Conservation (phyloP, 1,140 invertebrate genomes). For the Lysiphlebus fabarum region DNA sequence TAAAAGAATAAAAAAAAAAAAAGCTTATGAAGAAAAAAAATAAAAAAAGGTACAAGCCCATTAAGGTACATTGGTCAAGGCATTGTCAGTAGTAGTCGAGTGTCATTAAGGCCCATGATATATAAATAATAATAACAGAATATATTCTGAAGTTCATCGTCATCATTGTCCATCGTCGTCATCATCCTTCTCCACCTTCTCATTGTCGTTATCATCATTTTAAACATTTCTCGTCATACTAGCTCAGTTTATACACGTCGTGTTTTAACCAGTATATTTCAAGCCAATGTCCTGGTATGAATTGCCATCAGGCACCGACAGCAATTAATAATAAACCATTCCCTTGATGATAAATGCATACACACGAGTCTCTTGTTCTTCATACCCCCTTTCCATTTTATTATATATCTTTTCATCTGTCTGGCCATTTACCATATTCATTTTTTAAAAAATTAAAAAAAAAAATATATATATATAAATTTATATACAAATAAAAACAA, state of each 20-base stretch:
- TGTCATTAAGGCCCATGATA: conserved; percentile 5
- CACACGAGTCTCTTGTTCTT: no score
- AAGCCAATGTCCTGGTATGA: neutral
- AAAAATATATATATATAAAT: neutral
- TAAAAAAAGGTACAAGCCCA: neutral
- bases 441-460: conserved; percentile 7
- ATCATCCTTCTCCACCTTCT: no score
- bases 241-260: conserved; percentile 5
- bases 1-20: neutral
- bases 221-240: no score
- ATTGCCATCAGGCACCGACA: conserved; percentile 8
- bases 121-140: neutral
- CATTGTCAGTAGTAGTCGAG: conserved; percentile 11
- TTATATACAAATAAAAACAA: neutral
- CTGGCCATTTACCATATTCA: neutral
- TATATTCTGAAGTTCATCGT: neutral
- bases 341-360: conserved; percentile 8
- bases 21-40: neutral
- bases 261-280: neutral
- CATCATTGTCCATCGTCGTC: no score
- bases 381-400: no score
- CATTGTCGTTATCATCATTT: no score
- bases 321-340: conserved; percentile 15
- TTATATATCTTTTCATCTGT: neutral
- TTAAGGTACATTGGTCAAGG: neutral